Base-by-base conservation (phyloP, 2,888 invertebrate genomes). In the Lamellibrachia columna region DNA sequence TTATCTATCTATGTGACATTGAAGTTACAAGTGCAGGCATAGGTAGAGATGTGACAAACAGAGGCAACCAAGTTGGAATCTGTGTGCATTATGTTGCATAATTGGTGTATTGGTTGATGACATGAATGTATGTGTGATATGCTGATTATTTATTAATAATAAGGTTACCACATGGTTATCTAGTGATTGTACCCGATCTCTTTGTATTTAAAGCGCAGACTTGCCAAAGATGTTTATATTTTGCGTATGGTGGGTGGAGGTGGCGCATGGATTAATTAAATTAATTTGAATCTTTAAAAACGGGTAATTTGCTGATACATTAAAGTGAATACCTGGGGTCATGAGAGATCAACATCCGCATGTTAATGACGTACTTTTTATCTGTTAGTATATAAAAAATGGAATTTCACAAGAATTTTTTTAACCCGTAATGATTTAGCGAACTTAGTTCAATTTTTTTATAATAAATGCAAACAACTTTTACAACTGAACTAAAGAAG, bases 171-270 rank as follows among this genome's bases (percentile, higher is more conserved):
- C 22, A 75, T 75, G 15, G 75, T 75, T 75, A 75, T 75, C 75
- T n/a, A 75, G 75, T 75, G 75, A 75, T 75, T 75, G 75, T 75
- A 75, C n/a, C 22, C 22, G 75, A 75, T 75, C 75, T 75, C 75
- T 75, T 75, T 75, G 75, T 75, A 75, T 22, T n/a, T 75, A n/a
- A 75, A 22, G 75, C 75, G 22, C 75, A 75, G 75, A 75, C 75
- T 75, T 75, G 75, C 75, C 75, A 75, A 75, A 75, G 75, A 75
- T 75, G 75, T 75, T 75, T 75, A 75, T 75, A 75, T 75, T 75
- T 75, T 75, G 75, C n/a, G 75, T 75, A 75, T 75, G 75, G 75
- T 75, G 75, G n/a, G 75, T 75, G 75, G n/a, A 22, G 75, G 75
- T 75, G 75, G 75, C 75, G 75, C 75, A 75, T 75, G 75, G 40